Evolutionary conservation across 2,888 invertebrate species (phyloP).

Genomic region (Drosophila phalerata): DNA sequence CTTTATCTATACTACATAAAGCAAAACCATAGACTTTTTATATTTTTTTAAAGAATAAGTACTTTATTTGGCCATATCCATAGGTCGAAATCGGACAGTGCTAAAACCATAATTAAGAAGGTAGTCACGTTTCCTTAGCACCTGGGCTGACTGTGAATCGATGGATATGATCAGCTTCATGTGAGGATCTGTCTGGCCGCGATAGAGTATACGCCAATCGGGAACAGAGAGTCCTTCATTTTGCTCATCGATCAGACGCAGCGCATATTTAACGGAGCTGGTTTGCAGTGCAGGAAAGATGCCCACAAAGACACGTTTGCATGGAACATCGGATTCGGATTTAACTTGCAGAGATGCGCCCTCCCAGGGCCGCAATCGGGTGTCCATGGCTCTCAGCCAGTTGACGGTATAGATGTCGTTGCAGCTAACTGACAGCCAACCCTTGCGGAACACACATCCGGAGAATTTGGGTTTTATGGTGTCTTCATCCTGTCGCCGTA

Average conservation of each 20-base stretch:
- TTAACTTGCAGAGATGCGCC: constrained; percentile 33
- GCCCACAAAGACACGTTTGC: constrained; percentile 30
- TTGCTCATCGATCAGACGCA: constrained; percentile 24
- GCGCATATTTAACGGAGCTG: constrained; percentile 28
- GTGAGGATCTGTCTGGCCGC: constrained; percentile 18
- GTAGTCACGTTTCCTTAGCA: constrained; percentile 14
- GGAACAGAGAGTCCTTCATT: constrained; percentile 24
- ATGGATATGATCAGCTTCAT: constrained; percentile 37
- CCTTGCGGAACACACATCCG: constrained; percentile 25
- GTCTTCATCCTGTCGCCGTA: constrained; percentile 10
- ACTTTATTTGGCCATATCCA: constrained; percentile 26
- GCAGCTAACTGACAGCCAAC: constrained; percentile 35
- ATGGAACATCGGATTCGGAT: constrained; percentile 29
- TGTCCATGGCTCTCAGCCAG: constrained; percentile 38
- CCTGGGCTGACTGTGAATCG: constrained; percentile 34
- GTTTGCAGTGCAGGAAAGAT: constrained; percentile 26
- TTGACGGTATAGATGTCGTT: constrained; percentile 22
- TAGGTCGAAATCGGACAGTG: constrained; percentile 24
- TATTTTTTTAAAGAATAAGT: not conserved
- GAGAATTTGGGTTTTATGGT: constrained; percentile 17
- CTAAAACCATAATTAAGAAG: constrained; percentile 36
- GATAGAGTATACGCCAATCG: constrained; percentile 31
- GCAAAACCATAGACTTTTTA: too few species aligned
- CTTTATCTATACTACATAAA: too few species aligned
- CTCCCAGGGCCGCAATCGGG: constrained; percentile 40